A percentile compares a stretch with the other conserved stretches of the same genome.
These are phyloP conservation scores for Chrysotoxum bicinctum DNA, from an alignment of 2,888 invertebrate species.

Conservation along the genomic window DNA sequence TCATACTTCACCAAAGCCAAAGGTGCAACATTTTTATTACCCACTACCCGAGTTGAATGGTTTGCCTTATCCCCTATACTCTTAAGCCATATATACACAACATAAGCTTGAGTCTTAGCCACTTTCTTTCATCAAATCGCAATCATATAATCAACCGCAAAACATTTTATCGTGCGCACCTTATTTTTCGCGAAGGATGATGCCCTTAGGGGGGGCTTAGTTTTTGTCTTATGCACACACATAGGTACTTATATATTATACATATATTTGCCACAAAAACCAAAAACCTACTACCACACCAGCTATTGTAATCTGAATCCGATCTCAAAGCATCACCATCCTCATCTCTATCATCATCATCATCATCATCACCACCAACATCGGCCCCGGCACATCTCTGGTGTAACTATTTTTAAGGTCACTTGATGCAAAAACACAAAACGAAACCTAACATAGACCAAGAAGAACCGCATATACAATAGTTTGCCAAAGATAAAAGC, in stretches of 20 bases:
- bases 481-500: constrained; percentile 66
- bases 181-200: constrained; percentile 58
- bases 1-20: constrained; percentile 56
- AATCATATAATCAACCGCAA: constrained; percentile 71
- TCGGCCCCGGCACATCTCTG: constrained; percentile 33
- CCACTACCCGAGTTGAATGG: constrained; percentile 60
- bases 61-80: constrained; percentile 23
- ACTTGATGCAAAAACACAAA: constrained; percentile 54
- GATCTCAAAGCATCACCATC: constrained; percentile 57
- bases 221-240: constrained; percentile 41
- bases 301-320: constrained; percentile 61
- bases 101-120: constrained; percentile 38
- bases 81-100: constrained; percentile 14
- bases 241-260: background rate
- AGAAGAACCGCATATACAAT: constrained; percentile 39
- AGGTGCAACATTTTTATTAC: constrained; percentile 70
- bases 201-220: constrained; percentile 55
- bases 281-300: constrained; percentile 26
- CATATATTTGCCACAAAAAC: constrained; percentile 32
- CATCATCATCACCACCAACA: constrained; percentile 18
- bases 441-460: constrained; percentile 25
- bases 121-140: constrained; percentile 70
- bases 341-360: constrained; percentile 27
- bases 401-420: constrained; percentile 64
- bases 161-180: constrained; percentile 72